A percentile compares a stretch with the other conserved stretches of the same genome.
These are phyloP conservation scores for Eilema caniola DNA, from an alignment of 2,888 invertebrate genomes.

Conservation along the genomic window DNA sequence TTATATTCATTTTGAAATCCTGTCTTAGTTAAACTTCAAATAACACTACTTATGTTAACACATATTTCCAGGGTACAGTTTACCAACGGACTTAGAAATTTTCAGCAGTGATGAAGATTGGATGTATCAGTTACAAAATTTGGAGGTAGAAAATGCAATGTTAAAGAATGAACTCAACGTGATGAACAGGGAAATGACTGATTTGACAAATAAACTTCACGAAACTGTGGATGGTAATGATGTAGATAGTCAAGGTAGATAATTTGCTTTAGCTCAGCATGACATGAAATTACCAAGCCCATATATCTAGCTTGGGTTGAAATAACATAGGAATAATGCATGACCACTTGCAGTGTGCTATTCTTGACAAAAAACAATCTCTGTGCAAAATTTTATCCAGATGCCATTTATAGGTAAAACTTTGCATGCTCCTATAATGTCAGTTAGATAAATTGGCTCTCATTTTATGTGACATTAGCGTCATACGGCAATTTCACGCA, in stretches of 20 bases:
- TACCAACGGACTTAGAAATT: conserved; percentile 69
- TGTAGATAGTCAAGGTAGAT: conserved; percentile 50
- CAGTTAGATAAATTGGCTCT: no score
- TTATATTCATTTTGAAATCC: no score
- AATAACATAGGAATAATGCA: not conserved
- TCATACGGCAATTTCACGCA: no score
- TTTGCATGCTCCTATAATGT: not conserved
- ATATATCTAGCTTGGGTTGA: not conserved
- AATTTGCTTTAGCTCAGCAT: conserved; percentile 8
- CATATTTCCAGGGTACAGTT: conserved; percentile 67
- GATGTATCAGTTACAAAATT: conserved; percentile 71
- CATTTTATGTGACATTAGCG: no score
- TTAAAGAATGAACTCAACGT: conserved; percentile 81
- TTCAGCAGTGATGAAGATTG: conserved; percentile 58
- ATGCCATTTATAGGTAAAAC: not conserved
- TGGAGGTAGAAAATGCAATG: conserved; percentile 81
- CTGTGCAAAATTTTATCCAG: not conserved
- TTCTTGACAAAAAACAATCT: not conserved
- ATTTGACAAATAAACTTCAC: conserved; percentile 67
- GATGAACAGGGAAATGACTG: conserved; percentile 73
- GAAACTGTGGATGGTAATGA: conserved; percentile 77
- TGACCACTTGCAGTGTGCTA: not conserved
- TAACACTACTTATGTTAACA: not conserved
- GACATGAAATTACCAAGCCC: not conserved
- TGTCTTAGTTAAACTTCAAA: no score